Evolutionary conservation across 2,797 vertebrate genomes (phyloP), one percentile per base, ranked within the genome.

Genomic region (Salarias fasciatus): DNA sequence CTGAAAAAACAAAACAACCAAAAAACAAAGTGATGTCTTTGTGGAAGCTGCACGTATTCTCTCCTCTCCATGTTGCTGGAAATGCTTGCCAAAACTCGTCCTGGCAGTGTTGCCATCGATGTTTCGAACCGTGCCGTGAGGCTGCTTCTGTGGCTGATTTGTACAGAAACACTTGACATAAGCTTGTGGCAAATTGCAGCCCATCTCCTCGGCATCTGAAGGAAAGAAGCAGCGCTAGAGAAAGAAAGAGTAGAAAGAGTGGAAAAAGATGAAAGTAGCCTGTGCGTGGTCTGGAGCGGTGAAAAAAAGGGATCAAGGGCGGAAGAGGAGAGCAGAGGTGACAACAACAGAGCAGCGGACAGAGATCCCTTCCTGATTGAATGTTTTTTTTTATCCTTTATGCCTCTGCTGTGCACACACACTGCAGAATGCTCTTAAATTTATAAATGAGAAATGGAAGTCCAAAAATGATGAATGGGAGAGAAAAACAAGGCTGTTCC

Each of bases 131-230:
- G 35, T 49, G 53, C 43, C 55, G 49, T 9, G 46, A 3, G 11
- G 58, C 49, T 36, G 53, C 53, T 52, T 70, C 55, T 66, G 44
- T 54, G 53, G 41, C 53, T 15, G 28, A 70, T 72, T 71, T 62
- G 55, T 46, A 59, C 58, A 74, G 68, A 87, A 75, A 72, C 71
- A 71, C 72, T 82, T 70, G 66, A 79, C 64, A 72, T 70, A 76
- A 77, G 79, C 78, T 83, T 6, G 70, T 15, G 13, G 63, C 42
- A 80, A 82, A 83, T 86, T 76, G 75, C 46, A 72, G 62, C 51
- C 61, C 12, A 36, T 70, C 51, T 59, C 47, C 43, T 59, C 18
- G 10, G 48, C 33, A 38, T 62, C 48, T 47, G 24, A 48, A 48
- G 63, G 10, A 8, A 66, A 46, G 53, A 37, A 0, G 45, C 41